Evolutionary conservation across 2,797 vertebrate species (phyloP).

Genomic region (Acridotheres tristis): DNA sequence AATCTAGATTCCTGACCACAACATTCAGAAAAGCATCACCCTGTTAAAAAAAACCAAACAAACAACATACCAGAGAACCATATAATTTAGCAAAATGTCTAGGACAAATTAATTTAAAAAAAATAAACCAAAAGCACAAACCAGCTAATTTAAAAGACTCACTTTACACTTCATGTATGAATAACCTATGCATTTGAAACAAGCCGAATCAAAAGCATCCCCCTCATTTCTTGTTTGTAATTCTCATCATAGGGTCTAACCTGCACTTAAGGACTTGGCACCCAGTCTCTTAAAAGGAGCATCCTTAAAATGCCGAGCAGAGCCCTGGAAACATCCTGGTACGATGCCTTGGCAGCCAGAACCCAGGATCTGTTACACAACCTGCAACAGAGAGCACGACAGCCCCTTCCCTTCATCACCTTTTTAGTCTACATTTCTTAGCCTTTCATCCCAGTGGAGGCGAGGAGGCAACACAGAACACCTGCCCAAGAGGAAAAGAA

Average conservation of each 20-base stretch:
- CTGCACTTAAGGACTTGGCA: background rate
- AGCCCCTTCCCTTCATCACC: background rate
- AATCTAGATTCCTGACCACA: background rate
- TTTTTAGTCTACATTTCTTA: background rate
- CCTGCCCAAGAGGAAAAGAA: conserved; percentile 11
- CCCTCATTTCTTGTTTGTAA: background rate
- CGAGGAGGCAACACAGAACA: background rate
- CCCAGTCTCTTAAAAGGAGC: background rate
- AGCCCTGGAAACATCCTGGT: background rate
- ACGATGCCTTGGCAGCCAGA: background rate
- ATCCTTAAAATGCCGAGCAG: background rate
- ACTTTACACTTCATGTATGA: background rate
- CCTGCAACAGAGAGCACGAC: background rate
- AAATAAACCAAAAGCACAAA: background rate
- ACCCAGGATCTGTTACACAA: background rate
- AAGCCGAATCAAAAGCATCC: background rate
- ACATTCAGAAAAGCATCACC: background rate
- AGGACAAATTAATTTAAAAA: background rate
- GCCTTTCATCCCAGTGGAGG: background rate
- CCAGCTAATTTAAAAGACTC: background rate
- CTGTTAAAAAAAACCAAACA: background rate
- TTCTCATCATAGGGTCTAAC: conserved; percentile 1
- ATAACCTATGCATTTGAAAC: background rate
- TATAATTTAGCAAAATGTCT: background rate
- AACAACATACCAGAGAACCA: background rate